Conservation (phyloP, 2,888 invertebrate species). For the Plutella xylostella region DNA sequence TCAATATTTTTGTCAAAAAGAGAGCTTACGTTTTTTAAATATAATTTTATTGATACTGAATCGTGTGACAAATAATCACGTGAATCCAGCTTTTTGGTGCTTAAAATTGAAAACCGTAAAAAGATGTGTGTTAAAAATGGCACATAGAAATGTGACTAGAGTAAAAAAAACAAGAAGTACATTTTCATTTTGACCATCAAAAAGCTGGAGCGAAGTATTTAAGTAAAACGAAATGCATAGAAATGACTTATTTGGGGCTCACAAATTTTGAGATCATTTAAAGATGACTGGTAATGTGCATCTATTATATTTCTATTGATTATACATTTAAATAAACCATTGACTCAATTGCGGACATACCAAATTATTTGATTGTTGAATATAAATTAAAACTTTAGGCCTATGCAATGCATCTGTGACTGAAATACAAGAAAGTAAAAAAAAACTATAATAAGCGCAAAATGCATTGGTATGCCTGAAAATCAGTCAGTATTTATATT, state of each 20-base stretch:
- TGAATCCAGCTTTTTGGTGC: constrained; percentile 5
- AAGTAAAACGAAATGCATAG: constrained; percentile 28
- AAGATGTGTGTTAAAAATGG: constrained; percentile 25
- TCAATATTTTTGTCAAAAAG: constrained; percentile 24
- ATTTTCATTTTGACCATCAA: constrained; percentile 3
- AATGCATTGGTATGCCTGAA: constrained; percentile 40
- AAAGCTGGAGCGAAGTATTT: background rate
- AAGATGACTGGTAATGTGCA: constrained; percentile 32
- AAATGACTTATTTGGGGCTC: constrained; percentile 52
- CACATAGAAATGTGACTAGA: constrained; percentile 41
- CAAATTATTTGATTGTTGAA: constrained; percentile 32
- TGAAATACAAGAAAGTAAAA: constrained; percentile 9
- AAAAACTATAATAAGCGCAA: constrained; percentile 13
- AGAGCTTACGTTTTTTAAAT: constrained; percentile 23
- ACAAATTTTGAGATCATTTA: constrained; percentile 63
- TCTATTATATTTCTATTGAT: constrained; percentile 17
- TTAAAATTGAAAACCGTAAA: background rate
- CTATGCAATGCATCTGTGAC: constrained; percentile 9
- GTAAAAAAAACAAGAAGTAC: constrained; percentile 12
- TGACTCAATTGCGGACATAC: constrained; percentile 31
- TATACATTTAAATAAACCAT: constrained; percentile 8
- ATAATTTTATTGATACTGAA: constrained; percentile 6
- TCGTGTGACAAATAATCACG: constrained; percentile 2
- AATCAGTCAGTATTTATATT: constrained; percentile 17
- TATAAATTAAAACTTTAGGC: constrained; percentile 15